Base-by-base conservation (phyloP, 2,113 vertebrate species). In the Pseudolaguvia tuberculata region DNA sequence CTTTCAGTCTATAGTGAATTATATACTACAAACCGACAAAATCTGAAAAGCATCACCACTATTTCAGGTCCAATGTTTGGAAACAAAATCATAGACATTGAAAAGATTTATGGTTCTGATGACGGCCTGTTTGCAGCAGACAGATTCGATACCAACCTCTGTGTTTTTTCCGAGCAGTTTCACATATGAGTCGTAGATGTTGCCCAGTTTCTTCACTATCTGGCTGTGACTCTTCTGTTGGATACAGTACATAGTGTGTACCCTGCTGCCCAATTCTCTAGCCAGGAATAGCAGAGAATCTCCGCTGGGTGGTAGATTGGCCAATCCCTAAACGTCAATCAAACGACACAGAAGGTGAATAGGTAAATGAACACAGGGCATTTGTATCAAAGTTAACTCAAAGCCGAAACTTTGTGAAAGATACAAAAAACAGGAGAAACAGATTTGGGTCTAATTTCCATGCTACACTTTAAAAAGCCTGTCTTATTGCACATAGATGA, bases 131-230 rank as follows among this genome's bases (percentile, higher is more conserved):
- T 10, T 31, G 25, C 12, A 35, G 6, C 52, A 72, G 10, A 15
- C 53, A 69, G 68, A 21, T 50, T 52, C n/a, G 47, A 25, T 80
- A 98, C 97, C 93, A 79, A 98, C 97, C 93, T 91, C 68, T 0
- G 84, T 79, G 67, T 98, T 92, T 18, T 88, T 91, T 9, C 95
- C 93, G 76, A 98, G 87, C 31, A 98, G 86, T 4, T 86, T 85
- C 9, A 86, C 78, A 61, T 98, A 98, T 0, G 27, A 29, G 0
- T 48, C 31, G 53, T 98, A 99, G 77, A 93, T 70, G 62, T 31
- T 48, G 73, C 59, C 62, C 31, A 98, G 74, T 52, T 88, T 93
- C 50, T 89, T 84, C 82, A 93, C 79, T 2, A 88, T 86, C 3
- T 82, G 17, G 56, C 82, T 90, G 39, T 20, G 73, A 52, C 69